These are phyloP conservation scores for Hippocampus abdominalis DNA, from an alignment of 2,113 vertebrate genomes.

Conservation along the genomic window DNA sequence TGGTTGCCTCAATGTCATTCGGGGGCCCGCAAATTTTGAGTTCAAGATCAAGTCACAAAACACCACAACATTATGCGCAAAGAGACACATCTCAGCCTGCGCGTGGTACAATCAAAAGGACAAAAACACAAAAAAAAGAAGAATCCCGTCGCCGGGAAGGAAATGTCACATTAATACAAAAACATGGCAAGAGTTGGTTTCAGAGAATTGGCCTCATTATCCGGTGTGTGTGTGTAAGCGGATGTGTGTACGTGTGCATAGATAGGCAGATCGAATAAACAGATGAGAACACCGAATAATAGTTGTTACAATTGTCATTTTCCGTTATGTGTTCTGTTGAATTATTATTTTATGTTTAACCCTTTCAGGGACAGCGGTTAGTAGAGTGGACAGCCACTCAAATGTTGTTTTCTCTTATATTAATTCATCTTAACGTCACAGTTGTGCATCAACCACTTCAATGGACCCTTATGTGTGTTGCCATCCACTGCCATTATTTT, in stretches of 20 bases:
- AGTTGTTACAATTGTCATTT: no score
- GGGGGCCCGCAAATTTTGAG: slow-evolving; percentile 14
- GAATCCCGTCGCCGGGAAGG: not conserved
- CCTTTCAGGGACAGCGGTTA: no score
- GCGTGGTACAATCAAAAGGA: not conserved
- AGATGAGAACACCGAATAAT: no score
- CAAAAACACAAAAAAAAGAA: not conserved
- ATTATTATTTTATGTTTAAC: no score
- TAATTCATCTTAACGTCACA: no score
- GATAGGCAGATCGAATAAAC: no score
- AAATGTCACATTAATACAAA: slow-evolving; percentile 21
- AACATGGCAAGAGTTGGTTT: not conserved
- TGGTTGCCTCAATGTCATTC: slow-evolving; percentile 32
- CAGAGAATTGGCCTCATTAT: slow-evolving; percentile 16
- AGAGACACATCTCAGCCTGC: not conserved
- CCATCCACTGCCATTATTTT: no score
- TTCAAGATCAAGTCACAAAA: slow-evolving; percentile 9
- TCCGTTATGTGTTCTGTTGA: no score
- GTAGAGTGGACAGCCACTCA: no score
- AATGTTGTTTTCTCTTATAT: no score
- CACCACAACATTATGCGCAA: not conserved
- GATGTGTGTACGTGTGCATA: slow-evolving; percentile 1
- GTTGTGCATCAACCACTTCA: no score
- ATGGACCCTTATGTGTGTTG: no score
- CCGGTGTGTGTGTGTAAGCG: not conserved